These are phyloP conservation scores for Melanostoma mellinum DNA, from an alignment of 2,888 invertebrate species.

Conservation along the genomic window DNA sequence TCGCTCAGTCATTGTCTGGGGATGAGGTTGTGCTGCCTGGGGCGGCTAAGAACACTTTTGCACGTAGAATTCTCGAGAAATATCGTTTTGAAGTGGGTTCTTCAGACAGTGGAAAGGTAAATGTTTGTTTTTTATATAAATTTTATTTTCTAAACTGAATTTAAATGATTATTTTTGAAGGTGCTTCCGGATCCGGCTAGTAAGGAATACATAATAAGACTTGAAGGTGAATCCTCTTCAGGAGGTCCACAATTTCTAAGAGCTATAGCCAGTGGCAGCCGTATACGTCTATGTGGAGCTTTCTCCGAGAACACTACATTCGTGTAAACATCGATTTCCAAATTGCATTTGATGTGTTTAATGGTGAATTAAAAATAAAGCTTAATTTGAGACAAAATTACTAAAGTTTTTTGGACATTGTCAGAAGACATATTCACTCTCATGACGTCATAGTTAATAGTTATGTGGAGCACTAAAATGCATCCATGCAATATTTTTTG, in stretches of 20 bases:
- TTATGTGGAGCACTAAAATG: too few relatives aligned
- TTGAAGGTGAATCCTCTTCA: conserved; percentile 79
- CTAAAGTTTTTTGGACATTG: conserved; percentile 50
- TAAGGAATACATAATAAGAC: conserved; percentile 83
- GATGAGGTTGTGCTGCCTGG: conserved; percentile 57
- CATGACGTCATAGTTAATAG: too few relatives aligned
- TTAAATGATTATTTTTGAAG: conserved; percentile 46
- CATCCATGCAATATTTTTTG: conserved; percentile 14
- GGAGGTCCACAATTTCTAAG: conserved; percentile 82
- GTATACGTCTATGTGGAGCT: conserved; percentile 89
- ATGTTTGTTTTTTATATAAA: background rate
- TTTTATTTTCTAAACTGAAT: background rate
- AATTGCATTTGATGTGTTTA: conserved; percentile 2
- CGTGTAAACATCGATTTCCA: conserved; percentile 73
- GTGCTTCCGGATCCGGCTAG: conserved; percentile 75
- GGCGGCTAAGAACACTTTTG: conserved; percentile 50
- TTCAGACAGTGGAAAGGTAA: conserved; percentile 57
- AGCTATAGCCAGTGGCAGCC: conserved; percentile 86
- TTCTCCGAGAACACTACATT: conserved; percentile 90
- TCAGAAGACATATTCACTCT: background rate
- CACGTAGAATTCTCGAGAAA: conserved; percentile 62
- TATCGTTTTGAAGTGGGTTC: conserved; percentile 58
- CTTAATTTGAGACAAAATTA: conserved; percentile 49
- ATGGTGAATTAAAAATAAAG: conserved; percentile 66
- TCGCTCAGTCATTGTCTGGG: conserved; percentile 32